phyloP scores from a whole-genome alignment of 92 coral and sea anemone species.

The Paramuricea clavata region DNA sequence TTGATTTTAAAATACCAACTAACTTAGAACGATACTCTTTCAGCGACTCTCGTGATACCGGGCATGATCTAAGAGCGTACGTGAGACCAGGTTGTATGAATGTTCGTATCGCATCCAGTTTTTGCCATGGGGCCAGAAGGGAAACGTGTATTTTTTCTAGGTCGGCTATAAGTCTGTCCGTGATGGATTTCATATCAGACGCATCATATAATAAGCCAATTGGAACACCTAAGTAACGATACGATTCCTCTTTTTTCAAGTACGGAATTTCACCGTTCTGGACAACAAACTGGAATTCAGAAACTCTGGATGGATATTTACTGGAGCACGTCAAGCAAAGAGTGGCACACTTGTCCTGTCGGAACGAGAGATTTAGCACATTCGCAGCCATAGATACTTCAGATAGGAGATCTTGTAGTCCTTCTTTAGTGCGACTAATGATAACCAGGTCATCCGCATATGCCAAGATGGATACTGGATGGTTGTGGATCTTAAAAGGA shows the following conservation, averaged over 20 bases:
- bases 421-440: conserved; percentile 22
- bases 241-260: conserved; percentile 10
- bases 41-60: background rate
- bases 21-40: background rate
- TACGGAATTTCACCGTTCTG: conserved; percentile 8
- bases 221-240: conserved; percentile 44
- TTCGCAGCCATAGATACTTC: conserved; percentile 24
- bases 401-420: conserved; percentile 33
- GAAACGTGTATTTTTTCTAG: conserved; percentile 29
- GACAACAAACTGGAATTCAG: no score
- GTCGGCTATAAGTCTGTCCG: conserved; percentile 10
- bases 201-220: conserved; percentile 11
- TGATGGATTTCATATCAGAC: conserved; percentile 10
- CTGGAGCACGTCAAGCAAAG: background rate
- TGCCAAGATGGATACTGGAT: conserved; percentile 27
- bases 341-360: conserved; percentile 46
- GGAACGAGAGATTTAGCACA: conserved; percentile 10
- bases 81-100: conserved; percentile 45
- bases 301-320: conserved; percentile 6
- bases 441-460: conserved; percentile 53
- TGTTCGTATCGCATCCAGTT: conserved; percentile 47
- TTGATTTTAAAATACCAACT: background rate
- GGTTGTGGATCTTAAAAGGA: background rate
- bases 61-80: conserved; percentile 31
- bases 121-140: conserved; percentile 53